These are phyloP conservation scores for Bellardia pandia DNA, from an alignment of 2,888 invertebrate genomes.

Conservation along the genomic window DNA sequence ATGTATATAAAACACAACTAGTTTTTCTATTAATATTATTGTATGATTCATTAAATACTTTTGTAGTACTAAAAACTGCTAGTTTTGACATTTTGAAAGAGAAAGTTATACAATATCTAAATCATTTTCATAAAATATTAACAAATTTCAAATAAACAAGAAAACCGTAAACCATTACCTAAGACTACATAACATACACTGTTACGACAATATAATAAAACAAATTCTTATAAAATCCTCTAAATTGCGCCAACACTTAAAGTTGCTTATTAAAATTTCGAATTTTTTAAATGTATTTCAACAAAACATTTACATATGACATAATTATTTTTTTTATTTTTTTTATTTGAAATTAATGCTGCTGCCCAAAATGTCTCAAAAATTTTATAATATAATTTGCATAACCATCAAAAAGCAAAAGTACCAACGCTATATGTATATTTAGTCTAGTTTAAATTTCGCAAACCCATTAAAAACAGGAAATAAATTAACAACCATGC, in stretches of 20 bases:
- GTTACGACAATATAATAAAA: neutral
- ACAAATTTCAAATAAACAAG: conserved; percentile 2
- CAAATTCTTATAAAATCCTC: neutral
- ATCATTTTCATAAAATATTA: conserved; percentile 10
- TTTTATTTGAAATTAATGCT: too few relatives aligned
- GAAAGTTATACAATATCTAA: conserved; percentile 40
- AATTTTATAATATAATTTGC: neutral
- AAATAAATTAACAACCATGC: too few relatives aligned
- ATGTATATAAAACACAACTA: neutral
- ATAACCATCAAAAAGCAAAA: neutral
- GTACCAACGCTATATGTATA: neutral
- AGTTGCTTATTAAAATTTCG: too few relatives aligned
- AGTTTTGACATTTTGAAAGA: conserved; percentile 27
- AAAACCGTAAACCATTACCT: neutral
- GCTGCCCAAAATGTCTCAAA: neutral
- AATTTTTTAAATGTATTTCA: too few relatives aligned
- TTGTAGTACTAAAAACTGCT: neutral
- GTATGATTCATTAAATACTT: conserved; percentile 17
- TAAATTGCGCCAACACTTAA: neutral
- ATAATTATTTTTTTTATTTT: too few relatives aligned
- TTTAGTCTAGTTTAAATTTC: neutral
- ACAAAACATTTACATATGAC: too few relatives aligned
- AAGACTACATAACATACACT: neutral
- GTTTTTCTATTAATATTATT: conserved; percentile 4
- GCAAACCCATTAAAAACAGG: neutral